These are phyloP conservation scores for Pogonognathellus flavescens DNA, from an alignment of 1,140 invertebrate species.

Conservation along the genomic window DNA sequence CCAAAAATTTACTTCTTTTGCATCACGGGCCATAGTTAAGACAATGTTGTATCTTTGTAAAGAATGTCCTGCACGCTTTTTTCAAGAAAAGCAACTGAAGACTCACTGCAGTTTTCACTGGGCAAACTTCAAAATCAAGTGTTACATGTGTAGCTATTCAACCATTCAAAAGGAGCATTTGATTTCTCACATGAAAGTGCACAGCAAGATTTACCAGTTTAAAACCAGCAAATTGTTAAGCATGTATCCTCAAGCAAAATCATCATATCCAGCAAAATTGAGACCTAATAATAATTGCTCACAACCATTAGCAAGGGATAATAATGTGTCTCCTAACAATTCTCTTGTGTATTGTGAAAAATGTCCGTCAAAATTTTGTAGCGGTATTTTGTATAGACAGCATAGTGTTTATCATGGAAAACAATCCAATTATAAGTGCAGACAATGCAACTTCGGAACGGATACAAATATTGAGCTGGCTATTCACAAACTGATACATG, in stretches of 20 bases:
- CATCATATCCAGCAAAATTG: not conserved
- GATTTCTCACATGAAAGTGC: constrained; percentile 1
- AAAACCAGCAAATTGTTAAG: constrained; percentile 13
- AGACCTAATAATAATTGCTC: not conserved
- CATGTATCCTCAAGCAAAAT: not conserved
- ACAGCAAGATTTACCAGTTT: constrained; percentile 6
- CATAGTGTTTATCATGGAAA: constrained; percentile 24
- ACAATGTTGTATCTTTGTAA: constrained; percentile 3
- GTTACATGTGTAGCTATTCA: constrained; percentile 2
- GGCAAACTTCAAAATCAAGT: constrained; percentile 9
- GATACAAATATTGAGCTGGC: constrained; percentile 19
- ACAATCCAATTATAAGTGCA: not conserved
- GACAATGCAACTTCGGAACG: not conserved
- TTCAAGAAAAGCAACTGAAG: constrained; percentile 15
- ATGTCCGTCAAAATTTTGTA: constrained; percentile 4
- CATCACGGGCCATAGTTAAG: not conserved
- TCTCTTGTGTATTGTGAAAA: constrained; percentile 22
- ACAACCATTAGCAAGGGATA: not conserved
- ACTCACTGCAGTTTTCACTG: constrained; percentile 14
- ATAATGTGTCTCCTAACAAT: not conserved
- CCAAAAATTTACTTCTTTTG: not conserved
- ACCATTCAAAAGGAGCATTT: constrained; percentile 16
- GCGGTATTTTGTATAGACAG: not conserved
- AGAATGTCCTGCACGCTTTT: constrained; percentile 25
- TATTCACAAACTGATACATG: constrained; percentile 28